Conservation (phyloP, 92 coral and sea anemone species). For the Anthopleura xanthogrammica region DNA sequence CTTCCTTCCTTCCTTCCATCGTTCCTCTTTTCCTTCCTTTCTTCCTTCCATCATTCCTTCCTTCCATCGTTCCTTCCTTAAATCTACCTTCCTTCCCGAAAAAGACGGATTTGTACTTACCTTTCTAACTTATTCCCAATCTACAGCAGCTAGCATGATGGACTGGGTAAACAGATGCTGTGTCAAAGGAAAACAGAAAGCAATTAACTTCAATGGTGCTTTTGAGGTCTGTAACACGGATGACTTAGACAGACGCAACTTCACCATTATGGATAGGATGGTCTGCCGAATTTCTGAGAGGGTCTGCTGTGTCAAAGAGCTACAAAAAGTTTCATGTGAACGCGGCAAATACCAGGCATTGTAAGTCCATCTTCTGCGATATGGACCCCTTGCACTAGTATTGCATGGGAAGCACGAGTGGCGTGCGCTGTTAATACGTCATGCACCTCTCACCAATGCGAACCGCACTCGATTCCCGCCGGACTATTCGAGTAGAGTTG, state of each 20-base stretch:
- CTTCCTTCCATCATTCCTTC: neutral
- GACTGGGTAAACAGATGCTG: slow-evolving; percentile 75
- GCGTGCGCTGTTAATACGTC: no score
- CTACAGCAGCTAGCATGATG: slow-evolving; percentile 10
- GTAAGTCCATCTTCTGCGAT: slow-evolving; percentile 40
- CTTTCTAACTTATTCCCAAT: neutral
- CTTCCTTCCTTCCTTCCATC: neutral
- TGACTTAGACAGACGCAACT: slow-evolving; percentile 67
- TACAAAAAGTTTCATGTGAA: slow-evolving; percentile 64
- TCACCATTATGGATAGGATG: slow-evolving; percentile 41
- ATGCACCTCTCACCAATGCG: no score
- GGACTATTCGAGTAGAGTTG: no score
- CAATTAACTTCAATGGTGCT: slow-evolving; percentile 11
- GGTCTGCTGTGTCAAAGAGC: slow-evolving; percentile 66
- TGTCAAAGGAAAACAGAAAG: slow-evolving; percentile 54
- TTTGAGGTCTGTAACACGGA: slow-evolving; percentile 63
- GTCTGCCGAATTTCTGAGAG: slow-evolving; percentile 73
- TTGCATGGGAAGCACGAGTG: no score
- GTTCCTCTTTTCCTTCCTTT: neutral
- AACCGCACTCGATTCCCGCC: no score
- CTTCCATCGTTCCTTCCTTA: neutral
- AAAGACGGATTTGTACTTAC: no score
- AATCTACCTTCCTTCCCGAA: neutral
- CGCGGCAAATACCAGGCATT: slow-evolving; percentile 73
- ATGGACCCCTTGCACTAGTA: no score